These are phyloP conservation scores for Parazoanthus atlanticus DNA, from an alignment of 92 coral and sea anemone genomes.

Conservation along the genomic window DNA sequence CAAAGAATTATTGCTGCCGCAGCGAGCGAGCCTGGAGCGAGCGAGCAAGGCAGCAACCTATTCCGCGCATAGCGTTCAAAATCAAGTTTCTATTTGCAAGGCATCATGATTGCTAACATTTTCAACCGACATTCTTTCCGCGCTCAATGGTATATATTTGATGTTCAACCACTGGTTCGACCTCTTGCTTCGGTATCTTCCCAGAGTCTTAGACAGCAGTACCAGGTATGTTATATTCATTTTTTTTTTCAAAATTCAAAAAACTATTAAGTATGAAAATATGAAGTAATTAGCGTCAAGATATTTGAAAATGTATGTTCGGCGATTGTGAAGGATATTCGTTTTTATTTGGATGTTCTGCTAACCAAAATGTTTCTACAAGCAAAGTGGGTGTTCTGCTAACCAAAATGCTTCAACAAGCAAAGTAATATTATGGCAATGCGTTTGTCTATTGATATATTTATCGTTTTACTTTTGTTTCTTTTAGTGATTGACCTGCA, in stretches of 20 bases:
- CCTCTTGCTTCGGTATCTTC: not conserved
- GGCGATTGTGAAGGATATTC: too few relatives aligned
- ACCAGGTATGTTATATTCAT: too few relatives aligned
- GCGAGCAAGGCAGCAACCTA: conserved; percentile 14
- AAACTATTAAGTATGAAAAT: not conserved
- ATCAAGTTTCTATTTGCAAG: not conserved
- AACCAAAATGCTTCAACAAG: too few relatives aligned
- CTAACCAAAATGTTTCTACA: too few relatives aligned
- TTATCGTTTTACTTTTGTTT: too few relatives aligned
- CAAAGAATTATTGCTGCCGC: conserved; percentile 11
- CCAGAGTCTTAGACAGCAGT: too few relatives aligned
- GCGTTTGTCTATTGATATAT: too few relatives aligned
- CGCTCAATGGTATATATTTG: conserved; percentile 4
- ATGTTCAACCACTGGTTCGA: not conserved
- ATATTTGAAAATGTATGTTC: too few relatives aligned
- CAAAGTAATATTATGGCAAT: too few relatives aligned
- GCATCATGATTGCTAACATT: conserved; percentile 10
- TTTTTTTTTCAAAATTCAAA: not conserved
- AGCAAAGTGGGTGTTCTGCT: too few relatives aligned
- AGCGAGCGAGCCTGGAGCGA: conserved; percentile 28
- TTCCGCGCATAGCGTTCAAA: conserved; percentile 1
- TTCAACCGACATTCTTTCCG: conserved; percentile 7
- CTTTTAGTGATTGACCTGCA: not conserved
- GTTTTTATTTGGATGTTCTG: too few relatives aligned
- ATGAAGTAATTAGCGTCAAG: too few relatives aligned